Evolutionary conservation across 2,113 vertebrate species (phyloP), one percentile per base, ranked within the genome.

Genomic region (Pseudorasbora parva): DNA sequence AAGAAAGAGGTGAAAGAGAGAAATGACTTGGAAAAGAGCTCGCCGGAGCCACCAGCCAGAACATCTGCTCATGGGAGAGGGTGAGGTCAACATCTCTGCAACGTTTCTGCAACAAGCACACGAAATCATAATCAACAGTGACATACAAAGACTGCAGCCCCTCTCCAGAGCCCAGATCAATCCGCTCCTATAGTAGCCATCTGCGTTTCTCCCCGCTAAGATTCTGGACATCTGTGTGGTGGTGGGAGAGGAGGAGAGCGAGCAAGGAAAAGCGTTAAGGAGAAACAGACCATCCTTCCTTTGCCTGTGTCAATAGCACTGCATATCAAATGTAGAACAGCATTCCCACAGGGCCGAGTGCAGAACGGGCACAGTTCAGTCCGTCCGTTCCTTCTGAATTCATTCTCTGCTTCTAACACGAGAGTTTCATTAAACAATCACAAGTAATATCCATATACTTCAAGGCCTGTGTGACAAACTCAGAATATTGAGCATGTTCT

Each of bases 211-310:
- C 85, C 69, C 64, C 59, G 51, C 68, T 59, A 72, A 30, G 66
- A 80, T 85, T 88, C 76, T 83, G 84, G 76, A 88, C 86, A 88
- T 86, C 86, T 88, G 86, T 41, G 86, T 5, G 71, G 51, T 88
- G 75, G 80, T 68, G 86, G 74, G 64, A 72, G 72, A 78, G 71
- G 75, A 72, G 27, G 49, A 71, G 62, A 21, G 25, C 17, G 73
- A 69, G 60, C 37, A 3, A 45, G 37, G 27, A 49, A 77, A 74
- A 68, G 79, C 11, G 56, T 64, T 37, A 82, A 68, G 77, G 82
- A 82, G 79, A 82, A 60, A 75, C 37, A 81, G 87, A 80, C 8
- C 78, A 81, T 69, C 62, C 45, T 23, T 56, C 45, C 62, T 81
- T 69, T 68, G 78, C 21, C 11, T 81, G 64, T 81, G 8, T 68